A percentile compares a stretch with the other conserved stretches of the same genome.
These are phyloP conservation scores for Conus betulinus DNA, from an alignment of 1,140 invertebrate species.

Conservation along the genomic window DNA sequence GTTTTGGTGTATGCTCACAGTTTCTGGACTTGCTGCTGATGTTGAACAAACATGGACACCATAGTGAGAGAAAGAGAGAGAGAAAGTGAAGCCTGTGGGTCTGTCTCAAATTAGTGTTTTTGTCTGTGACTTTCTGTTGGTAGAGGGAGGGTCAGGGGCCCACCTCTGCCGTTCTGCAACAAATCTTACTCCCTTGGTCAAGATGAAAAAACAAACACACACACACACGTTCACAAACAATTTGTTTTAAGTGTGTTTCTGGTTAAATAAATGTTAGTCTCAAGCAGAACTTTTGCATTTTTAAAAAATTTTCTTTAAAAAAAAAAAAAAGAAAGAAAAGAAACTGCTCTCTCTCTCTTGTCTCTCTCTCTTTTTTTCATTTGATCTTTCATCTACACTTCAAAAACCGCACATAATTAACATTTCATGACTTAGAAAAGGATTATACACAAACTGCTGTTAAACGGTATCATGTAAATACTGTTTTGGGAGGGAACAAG, in stretches of 20 bases:
- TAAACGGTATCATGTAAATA: too few relatives aligned
- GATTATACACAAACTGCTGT: too few relatives aligned
- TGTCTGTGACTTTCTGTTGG: background rate
- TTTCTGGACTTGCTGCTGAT: conserved; percentile 9
- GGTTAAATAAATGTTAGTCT: background rate
- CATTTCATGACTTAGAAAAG: too few relatives aligned
- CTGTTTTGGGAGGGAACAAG: too few relatives aligned
- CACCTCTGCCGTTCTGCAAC: background rate
- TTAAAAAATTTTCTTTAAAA: background rate
- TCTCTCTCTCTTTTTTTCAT: conserved; percentile 1
- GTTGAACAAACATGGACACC: background rate
- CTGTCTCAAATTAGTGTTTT: background rate
- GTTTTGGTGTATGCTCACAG: background rate
- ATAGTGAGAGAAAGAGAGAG: background rate
- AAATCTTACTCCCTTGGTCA: too few relatives aligned
- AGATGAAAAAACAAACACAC: too few relatives aligned
- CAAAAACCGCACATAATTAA: background rate
- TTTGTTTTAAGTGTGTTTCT: background rate
- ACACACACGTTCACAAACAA: too few relatives aligned
- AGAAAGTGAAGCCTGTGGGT: background rate
- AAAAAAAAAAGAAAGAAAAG: too few relatives aligned
- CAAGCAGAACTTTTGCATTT: background rate
- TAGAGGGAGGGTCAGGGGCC: background rate
- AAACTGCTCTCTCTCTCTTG: background rate
- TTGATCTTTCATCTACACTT: background rate